These are phyloP conservation scores for Erinaceus europaeus DNA, from an alignment of 2,113 vertebrate species.

Conservation along the genomic window DNA sequence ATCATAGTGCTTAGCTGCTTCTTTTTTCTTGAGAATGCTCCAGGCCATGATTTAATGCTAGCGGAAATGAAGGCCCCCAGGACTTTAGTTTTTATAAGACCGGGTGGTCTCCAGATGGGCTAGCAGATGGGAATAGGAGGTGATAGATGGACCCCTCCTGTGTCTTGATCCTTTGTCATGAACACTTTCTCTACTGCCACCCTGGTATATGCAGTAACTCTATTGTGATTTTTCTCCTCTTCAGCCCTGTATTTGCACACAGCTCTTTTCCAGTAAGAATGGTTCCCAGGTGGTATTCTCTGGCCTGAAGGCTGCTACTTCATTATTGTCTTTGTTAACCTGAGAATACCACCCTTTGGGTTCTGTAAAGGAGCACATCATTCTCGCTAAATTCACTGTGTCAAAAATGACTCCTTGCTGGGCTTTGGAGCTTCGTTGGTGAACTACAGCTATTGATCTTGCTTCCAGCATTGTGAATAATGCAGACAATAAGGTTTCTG, in stretches of 20 bases:
- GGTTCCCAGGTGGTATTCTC: slow-evolving; percentile 14
- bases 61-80: not conserved
- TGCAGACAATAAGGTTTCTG: slow-evolving; percentile 71
- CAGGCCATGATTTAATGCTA: not conserved
- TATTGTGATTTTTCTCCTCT: slow-evolving; percentile 23
- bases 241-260: slow-evolving; percentile 19
- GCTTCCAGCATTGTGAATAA: slow-evolving; percentile 66
- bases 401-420: slow-evolving; percentile 51
- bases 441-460: slow-evolving; percentile 59
- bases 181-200: not conserved
- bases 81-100: not conserved
- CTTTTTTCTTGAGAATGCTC: not conserved
- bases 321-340: slow-evolving; percentile 58
- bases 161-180: not conserved
- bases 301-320: slow-evolving; percentile 54
- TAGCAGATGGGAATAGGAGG: not conserved
- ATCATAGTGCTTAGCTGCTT: not conserved
- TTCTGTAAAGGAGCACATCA: slow-evolving; percentile 51
- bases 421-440: slow-evolving; percentile 18
- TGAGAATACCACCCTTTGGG: slow-evolving; percentile 59
- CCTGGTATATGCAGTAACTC: not conserved
- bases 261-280: slow-evolving; percentile 5
- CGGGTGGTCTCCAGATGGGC: not conserved
- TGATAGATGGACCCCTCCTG: not conserved
- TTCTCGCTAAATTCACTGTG: slow-evolving; percentile 67